phyloP scores from a whole-genome alignment of 2,797 vertebrate genomes.

The Myoxocephalus aenaeus region DNA sequence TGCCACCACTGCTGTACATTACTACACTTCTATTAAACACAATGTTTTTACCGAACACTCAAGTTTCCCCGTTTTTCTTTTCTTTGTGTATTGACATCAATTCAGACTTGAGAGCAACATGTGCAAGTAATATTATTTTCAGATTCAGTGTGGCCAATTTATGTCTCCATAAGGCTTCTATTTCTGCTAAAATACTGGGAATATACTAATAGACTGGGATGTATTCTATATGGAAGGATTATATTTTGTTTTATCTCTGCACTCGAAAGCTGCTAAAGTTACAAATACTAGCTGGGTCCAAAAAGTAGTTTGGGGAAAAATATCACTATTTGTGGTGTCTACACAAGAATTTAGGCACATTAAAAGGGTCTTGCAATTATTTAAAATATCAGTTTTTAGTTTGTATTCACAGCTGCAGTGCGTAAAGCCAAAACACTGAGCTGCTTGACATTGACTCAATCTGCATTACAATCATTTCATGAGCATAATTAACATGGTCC shows the following conservation, averaged over 20 bases:
- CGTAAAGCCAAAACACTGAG: not conserved
- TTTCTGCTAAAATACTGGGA: not conserved
- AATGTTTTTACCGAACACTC: slow-evolving; percentile 64
- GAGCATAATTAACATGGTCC: not conserved
- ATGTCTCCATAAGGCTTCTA: not conserved
- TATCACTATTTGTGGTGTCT: not conserved
- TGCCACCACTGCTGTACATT: slow-evolving; percentile 63
- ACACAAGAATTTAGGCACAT: not conserved
- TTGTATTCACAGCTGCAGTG: not conserved
- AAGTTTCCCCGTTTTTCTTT: slow-evolving; percentile 9
- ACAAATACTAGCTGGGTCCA: not conserved
- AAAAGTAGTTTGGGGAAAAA: not conserved
- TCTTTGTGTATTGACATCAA: not conserved
- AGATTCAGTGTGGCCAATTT: not conserved
- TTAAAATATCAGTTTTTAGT: not conserved
- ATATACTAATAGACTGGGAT: not conserved
- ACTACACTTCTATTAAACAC: slow-evolving; percentile 76
- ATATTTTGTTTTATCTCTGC: not conserved
- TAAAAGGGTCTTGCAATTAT: not conserved
- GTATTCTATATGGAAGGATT: not conserved
- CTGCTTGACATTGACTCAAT: not conserved
- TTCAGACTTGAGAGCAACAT: not conserved
- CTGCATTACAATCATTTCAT: not conserved
- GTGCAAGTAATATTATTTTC: not conserved
- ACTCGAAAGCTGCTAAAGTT: not conserved